Conservation (phyloP, 2,113 vertebrate genomes). For the Rhizomys pruinosus region DNA sequence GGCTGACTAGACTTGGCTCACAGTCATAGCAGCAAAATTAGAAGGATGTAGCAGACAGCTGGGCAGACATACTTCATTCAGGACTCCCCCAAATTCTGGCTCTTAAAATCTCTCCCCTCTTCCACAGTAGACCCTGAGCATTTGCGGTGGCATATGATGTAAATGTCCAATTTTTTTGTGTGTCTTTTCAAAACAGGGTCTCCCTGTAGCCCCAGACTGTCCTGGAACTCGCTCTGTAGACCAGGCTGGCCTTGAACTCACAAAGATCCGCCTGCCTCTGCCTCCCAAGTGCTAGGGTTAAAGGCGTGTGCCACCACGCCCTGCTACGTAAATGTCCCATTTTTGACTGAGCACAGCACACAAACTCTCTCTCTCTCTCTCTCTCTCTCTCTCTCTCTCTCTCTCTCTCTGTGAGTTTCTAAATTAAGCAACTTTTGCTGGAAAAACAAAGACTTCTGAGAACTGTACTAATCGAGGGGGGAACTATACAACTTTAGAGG, state of each 20-base stretch:
- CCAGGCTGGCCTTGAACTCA: too few relatives aligned
- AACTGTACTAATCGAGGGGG: neutral
- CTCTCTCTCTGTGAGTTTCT: neutral
- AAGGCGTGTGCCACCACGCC: too few relatives aligned
- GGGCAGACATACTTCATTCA: too few relatives aligned
- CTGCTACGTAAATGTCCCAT: too few relatives aligned
- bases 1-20: neutral
- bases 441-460: neutral
- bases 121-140: neutral
- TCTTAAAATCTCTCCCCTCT: neutral
- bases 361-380: neutral
- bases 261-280: too few relatives aligned
- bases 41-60: neutral
- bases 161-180: too few relatives aligned
- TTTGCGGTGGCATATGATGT: too few relatives aligned
- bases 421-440: neutral
- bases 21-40: neutral
- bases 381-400: neutral
- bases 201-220: too few relatives aligned
- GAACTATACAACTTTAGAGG: neutral
- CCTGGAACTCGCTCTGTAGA: too few relatives aligned
- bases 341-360: neutral
- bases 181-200: too few relatives aligned
- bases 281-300: too few relatives aligned
- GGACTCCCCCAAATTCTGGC: neutral